Base-by-base conservation (phyloP, 1,140 invertebrate species). In the Hylaeus anthracinus region DNA sequence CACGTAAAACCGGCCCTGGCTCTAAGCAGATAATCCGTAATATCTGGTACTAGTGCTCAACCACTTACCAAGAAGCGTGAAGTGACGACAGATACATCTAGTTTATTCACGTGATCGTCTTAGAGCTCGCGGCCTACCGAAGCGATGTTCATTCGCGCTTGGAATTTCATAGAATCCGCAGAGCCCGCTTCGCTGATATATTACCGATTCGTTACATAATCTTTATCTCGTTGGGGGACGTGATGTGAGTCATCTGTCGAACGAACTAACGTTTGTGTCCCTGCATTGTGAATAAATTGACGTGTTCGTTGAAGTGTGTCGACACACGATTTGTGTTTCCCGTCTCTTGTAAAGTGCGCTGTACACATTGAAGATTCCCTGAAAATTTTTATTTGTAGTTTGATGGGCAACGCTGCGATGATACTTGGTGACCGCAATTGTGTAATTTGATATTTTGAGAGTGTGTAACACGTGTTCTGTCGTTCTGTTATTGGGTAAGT, bases 201-300 rank as follows among this genome's bases (percentile, higher is more conserved):
- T 77, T 70, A 14, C 26, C n/a, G n/a, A 63, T 77, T 53, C 51
- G 39, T 82, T 82, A 72, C 63, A 72, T 82, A 82, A 82, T 55
- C 14, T 55, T 6, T 64, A 55, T 69, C 45, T 45, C 41, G 48
- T 69, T 66, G 53, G 12, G 26, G 67, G n/a, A 51, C 37, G 41
- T 12, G 39, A 67, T n/a, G 58, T 66, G 75, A 75, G 65, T 75
- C 71, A 76, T 75, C 48, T 43, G 37, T 65, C 12, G 10, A 48
- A n/a, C n/a, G 15, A 72, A 55, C 60, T 72, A 9, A 2, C n/a
- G 3, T 60, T 64, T 10, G 53, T 48, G 65, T 72, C 15, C n/a
- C 9, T 67, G 5, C 37, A 26, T 37, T 45, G 14, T 26, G 12
- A 45, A 43, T 66, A 45, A 71, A 79, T 79, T 58, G 69, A 53